Conservation (phyloP, 2,888 invertebrate species). For the Drosophila formosana region DNA sequence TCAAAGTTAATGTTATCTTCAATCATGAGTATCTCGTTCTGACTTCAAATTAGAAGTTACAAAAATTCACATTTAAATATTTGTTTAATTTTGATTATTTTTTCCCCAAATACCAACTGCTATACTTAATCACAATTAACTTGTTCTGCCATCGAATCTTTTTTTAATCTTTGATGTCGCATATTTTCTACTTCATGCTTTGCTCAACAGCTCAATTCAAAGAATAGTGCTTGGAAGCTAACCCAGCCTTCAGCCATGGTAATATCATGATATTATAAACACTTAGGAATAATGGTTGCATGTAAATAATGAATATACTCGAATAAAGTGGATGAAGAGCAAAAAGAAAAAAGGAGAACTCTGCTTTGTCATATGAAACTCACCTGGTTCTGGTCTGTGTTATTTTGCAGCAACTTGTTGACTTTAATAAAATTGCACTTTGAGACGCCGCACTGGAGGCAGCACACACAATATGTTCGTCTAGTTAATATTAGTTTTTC, state of each 20-base stretch:
- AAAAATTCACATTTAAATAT: too few species aligned
- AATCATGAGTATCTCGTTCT: too few species aligned
- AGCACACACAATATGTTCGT: slow-evolving; percentile 35
- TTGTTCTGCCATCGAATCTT: background rate
- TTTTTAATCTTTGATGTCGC: background rate
- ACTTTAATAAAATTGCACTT: slow-evolving; percentile 77
- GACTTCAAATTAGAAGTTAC: too few species aligned
- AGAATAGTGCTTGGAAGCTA: background rate
- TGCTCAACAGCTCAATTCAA: background rate
- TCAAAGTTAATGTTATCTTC: too few species aligned
- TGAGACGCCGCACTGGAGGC: slow-evolving; percentile 22
- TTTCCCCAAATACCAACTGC: background rate
- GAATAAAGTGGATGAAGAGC: slow-evolving; percentile 3
- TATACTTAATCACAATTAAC: background rate
- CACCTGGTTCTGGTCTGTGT: slow-evolving; percentile 60
- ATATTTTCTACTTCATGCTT: background rate
- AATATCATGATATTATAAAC: slow-evolving; percentile 41
- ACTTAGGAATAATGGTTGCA: slow-evolving; percentile 31
- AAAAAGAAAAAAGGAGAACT: slow-evolving; percentile 7
- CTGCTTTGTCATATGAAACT: slow-evolving; percentile 51
- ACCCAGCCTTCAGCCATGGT: slow-evolving; percentile 16
- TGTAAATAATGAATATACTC: slow-evolving; percentile 26
- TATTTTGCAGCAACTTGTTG: slow-evolving; percentile 73
- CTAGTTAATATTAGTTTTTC: slow-evolving; percentile 58
- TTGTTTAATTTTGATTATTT: too few species aligned